Evolutionary conservation across 2,113 vertebrate species (phyloP).

Genomic region (Cryptotis parvus): DNA sequence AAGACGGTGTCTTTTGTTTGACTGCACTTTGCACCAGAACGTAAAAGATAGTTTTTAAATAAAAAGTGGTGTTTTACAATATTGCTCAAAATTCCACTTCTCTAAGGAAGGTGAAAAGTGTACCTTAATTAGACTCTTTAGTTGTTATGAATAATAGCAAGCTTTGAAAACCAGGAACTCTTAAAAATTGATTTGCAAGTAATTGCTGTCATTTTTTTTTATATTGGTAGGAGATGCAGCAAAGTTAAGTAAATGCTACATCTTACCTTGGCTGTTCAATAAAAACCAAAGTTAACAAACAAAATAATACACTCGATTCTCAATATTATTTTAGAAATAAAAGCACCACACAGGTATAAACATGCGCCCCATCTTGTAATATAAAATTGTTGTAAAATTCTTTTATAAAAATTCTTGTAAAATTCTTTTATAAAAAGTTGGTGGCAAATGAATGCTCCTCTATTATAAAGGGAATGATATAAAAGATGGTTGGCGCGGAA

Average conservation of each 20-base stretch:
- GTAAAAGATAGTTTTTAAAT: constrained; percentile 16
- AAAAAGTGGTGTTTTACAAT: constrained; percentile 26
- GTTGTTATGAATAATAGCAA: constrained; percentile 21
- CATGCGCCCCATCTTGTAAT: neutral
- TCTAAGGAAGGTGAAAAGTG: constrained; percentile 27
- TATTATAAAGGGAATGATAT: no score
- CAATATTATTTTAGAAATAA: constrained; percentile 13
- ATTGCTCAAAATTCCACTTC: constrained; percentile 7
- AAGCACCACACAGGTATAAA: neutral
- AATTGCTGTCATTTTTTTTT: constrained; percentile 42
- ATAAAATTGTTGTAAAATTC: neutral
- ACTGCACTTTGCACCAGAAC: neutral
- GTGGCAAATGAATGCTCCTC: neutral
- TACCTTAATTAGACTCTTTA: neutral
- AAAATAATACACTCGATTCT: constrained; percentile 25
- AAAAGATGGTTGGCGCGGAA: no score
- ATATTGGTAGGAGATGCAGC: neutral
- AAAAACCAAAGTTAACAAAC: constrained; percentile 29
- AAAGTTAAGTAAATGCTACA: neutral
- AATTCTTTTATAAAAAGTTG: neutral
- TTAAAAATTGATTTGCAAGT: constrained; percentile 44
- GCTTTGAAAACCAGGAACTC: constrained; percentile 40
- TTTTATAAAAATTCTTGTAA: neutral
- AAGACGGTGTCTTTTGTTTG: neutral
- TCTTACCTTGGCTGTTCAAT: neutral